Percentiles rank a stretch among this genome's conserved stretches.
These are phyloP conservation scores for Gandaritis pyraliata DNA, from an alignment of 2,888 invertebrate genomes.

Conservation along the genomic window DNA sequence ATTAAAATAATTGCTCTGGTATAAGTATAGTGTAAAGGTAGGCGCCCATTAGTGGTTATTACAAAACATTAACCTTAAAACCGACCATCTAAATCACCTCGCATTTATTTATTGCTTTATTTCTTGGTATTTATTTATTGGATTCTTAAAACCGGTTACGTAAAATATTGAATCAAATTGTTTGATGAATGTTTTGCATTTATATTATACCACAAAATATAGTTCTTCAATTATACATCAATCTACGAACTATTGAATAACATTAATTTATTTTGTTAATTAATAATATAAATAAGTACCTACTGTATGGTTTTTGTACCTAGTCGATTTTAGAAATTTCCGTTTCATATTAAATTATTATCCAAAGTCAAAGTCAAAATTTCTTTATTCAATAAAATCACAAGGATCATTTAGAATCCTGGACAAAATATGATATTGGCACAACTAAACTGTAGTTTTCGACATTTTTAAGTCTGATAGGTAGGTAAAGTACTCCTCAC, in stretches of 20 bases:
- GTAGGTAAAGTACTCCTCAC: too few relatives aligned
- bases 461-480: too few relatives aligned
- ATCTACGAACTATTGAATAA: conserved; percentile 43
- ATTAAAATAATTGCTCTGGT: conserved; percentile 33
- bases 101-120: conserved; percentile 64
- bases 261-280: conserved; percentile 26
- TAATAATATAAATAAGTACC: conserved; percentile 2
- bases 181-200: conserved; percentile 26
- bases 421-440: too few relatives aligned
- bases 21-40: conserved; percentile 31
- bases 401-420: too few relatives aligned
- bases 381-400: too few relatives aligned
- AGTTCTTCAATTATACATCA: conserved; percentile 20
- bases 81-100: conserved; percentile 53
- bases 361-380: too few relatives aligned
- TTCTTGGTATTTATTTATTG: conserved; percentile 56
- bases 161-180: conserved; percentile 29
- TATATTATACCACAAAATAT: not conserved
- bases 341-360: conserved; percentile 40
- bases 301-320: conserved; percentile 45
- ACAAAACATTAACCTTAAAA: conserved; percentile 60
- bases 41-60: conserved; percentile 32
- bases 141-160: conserved; percentile 52
- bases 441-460: too few relatives aligned
- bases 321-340: conserved; percentile 55